Conservation (phyloP, 2,888 invertebrate species). For the Atherix ibis region DNA sequence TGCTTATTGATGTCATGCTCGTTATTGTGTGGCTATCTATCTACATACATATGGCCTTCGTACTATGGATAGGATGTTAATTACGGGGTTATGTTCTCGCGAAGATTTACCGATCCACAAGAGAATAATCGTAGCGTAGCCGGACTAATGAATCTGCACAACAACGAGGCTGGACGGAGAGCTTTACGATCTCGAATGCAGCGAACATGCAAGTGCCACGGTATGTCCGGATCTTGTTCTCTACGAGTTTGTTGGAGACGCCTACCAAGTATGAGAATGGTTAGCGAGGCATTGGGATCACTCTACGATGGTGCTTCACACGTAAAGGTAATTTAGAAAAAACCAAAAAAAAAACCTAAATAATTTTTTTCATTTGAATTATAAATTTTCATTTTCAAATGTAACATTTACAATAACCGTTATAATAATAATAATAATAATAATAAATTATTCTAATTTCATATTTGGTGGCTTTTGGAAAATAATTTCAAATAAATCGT, state of each 20-base stretch:
- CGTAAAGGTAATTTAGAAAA: constrained; percentile 40
- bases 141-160: constrained; percentile 80
- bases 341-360: constrained; percentile 4
- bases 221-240: constrained; percentile 85
- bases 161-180: constrained; percentile 81
- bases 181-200: constrained; percentile 65
- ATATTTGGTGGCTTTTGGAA: too few species aligned
- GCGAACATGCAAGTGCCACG: constrained; percentile 83
- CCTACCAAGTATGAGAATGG: constrained; percentile 56
- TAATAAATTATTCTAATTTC: too few species aligned
- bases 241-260: constrained; percentile 82
- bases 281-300: constrained; percentile 61
- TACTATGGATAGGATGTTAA: constrained; percentile 72
- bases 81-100: constrained; percentile 71
- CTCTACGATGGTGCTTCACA: constrained; percentile 78
- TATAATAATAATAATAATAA: too few species aligned
- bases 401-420: too few species aligned
- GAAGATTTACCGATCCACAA: constrained; percentile 70
- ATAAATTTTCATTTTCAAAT: too few species aligned
- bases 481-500: too few species aligned
- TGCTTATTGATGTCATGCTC: too few species aligned
- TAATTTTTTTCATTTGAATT: constrained; percentile 10
- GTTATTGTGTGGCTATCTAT: too few species aligned
- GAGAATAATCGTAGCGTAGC: constrained; percentile 57
- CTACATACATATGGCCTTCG: too few species aligned